Base-by-base conservation (phyloP, 2,888 invertebrate species). In the Anaspis maculata region DNA sequence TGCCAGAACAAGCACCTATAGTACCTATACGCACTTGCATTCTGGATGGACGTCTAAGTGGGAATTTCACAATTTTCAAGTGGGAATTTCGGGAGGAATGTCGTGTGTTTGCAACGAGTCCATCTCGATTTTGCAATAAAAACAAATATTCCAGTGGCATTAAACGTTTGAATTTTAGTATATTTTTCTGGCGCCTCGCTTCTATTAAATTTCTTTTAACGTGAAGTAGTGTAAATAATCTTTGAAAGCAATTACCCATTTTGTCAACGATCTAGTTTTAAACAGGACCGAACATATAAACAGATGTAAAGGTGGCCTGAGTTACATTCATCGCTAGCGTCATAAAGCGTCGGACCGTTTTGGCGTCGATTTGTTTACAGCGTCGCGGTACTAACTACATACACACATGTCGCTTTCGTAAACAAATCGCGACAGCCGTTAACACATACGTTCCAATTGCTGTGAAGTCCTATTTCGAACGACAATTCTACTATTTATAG, bases 331-430 rank as follows among this genome's bases (percentile, higher is more conserved):
- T 54, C 57, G 55, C 53, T 52, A 58, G 62, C 64, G 62, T 67
- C 64, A 62, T 67, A 65, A 67, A 68, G 66, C 49, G 60, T 46
- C 46, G 38, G 41, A 50, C 46, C 64, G 64, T 61, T 65, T 64
- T 66, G 70, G 69, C 69, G 69, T 70, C 70, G 66, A 58, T 58
- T 57, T 71, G 70, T 70, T 70, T 70, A 70, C 65, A 64, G 52
- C 61, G 59, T 52, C 57, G 54, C 52, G 58, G 52, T 59, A 58
- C 54, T 53, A 51, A 53, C 54, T 52, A 51, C 52, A 51, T 50
- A 50, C 52, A 56, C 59, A 59, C 56, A 59, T 61, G 61, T 61
- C 59, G 56, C 51, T 53, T 54, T 53, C 19, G 51, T 61, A 61
- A 59, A 61, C 59, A 59, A 54, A 54, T 56, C 56, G 54, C 57